Conservation (phyloP, 2,113 vertebrate species). For the Nothocercus julius region DNA sequence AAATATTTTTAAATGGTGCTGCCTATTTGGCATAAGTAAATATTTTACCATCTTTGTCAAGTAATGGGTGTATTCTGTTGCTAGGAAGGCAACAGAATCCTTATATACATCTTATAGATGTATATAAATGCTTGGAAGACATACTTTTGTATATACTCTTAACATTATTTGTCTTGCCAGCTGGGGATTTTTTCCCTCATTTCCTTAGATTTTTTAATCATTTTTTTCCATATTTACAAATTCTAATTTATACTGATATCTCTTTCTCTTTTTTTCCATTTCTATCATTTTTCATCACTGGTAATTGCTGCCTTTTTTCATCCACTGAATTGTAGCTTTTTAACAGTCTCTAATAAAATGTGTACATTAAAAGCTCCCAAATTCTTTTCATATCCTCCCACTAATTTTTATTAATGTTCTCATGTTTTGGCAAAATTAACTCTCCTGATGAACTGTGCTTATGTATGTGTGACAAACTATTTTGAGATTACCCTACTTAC, state of each 20-base stretch:
- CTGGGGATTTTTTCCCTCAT: background rate
- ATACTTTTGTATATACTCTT: background rate
- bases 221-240: background rate
- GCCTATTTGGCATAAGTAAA: background rate
- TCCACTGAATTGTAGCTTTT: background rate
- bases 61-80: background rate
- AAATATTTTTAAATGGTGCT: background rate
- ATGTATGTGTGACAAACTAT: background rate
- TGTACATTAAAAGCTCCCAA: background rate
- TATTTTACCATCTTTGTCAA: background rate
- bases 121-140: background rate
- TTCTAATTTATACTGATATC: background rate
- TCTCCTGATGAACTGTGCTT: background rate
- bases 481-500: background rate
- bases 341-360: background rate
- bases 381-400: slow-evolving; percentile 2
- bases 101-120: background rate
- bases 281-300: background rate
- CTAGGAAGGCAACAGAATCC: background rate
- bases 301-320: background rate
- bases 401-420: slow-evolving; percentile 22
- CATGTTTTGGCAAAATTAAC: background rate
- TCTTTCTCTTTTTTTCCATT: background rate
- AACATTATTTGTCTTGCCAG: background rate
- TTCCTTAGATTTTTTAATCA: background rate